phyloP scores from a whole-genome alignment of 2,888 invertebrate genomes.

The Lepidocyrtinus sp. region DNA sequence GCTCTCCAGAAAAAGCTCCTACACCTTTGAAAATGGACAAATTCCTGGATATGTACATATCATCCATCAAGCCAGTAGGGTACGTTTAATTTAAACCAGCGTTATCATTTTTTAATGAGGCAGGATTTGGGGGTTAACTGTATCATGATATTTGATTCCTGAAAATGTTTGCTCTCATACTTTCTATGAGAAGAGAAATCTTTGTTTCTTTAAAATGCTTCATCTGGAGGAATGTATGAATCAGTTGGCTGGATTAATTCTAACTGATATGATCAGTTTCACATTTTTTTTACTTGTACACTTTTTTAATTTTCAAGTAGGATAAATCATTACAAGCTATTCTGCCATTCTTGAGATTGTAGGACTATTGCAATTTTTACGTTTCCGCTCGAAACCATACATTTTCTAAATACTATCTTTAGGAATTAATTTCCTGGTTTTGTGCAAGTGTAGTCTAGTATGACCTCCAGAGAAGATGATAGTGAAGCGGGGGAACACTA shows the following conservation, averaged over 20 bases:
- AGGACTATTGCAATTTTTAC: no score
- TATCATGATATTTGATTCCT: no score
- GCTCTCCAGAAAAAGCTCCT: slow-evolving; percentile 54
- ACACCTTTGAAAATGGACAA: slow-evolving; percentile 59
- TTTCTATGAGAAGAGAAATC: not conserved
- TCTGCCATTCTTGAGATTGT: no score
- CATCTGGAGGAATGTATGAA: not conserved
- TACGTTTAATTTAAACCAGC: slow-evolving; percentile 18
- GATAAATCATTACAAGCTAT: no score
- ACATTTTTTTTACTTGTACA: not conserved
- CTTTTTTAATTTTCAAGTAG: no score
- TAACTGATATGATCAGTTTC: not conserved
- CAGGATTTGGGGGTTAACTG: no score
- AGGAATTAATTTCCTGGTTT: no score
- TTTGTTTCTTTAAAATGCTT: not conserved
- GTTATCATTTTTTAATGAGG: no score
- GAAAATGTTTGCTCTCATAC: no score
- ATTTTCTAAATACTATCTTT: no score
- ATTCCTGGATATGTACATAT: slow-evolving; percentile 60
- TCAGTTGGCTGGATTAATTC: not conserved
- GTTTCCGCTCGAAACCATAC: no score
- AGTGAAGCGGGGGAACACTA: not conserved
- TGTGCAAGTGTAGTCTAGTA: slow-evolving; percentile 33
- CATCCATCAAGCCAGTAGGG: slow-evolving; percentile 43
- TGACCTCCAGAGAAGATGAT: slow-evolving; percentile 26